These are phyloP conservation scores for Ardeotis arabs DNA, from an alignment of 2,113 vertebrate genomes.

Conservation along the genomic window DNA sequence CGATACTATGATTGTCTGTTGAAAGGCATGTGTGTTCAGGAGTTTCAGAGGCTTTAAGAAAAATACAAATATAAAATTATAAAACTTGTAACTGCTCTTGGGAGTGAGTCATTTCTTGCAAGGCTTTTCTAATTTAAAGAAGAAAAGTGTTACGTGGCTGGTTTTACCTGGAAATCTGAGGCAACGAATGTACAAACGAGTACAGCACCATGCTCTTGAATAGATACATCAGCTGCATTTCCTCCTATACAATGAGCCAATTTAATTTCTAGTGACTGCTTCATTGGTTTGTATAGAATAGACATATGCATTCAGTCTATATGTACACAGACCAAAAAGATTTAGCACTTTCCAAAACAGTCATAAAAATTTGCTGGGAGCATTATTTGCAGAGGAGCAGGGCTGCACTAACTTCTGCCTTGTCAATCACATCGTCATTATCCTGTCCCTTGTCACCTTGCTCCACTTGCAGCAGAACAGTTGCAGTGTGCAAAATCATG, in stretches of 20 bases:
- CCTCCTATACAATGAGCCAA: background rate
- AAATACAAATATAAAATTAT: background rate
- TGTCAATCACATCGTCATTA: background rate
- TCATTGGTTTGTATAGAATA: background rate
- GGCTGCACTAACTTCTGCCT: background rate
- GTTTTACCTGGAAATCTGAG: background rate
- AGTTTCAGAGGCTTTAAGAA: background rate
- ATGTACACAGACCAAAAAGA: background rate
- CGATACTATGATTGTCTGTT: background rate
- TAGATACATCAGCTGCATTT: background rate
- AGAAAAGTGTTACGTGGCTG: background rate
- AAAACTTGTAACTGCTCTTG: background rate
- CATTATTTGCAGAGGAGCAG: background rate
- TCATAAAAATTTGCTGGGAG: background rate
- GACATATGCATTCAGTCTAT: background rate
- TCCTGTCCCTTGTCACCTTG: background rate
- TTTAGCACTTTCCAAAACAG: background rate
- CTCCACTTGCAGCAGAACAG: background rate
- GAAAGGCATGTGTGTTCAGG: background rate
- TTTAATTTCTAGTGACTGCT: background rate
- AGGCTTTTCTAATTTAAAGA: background rate
- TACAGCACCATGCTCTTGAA: background rate
- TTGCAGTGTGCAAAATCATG: background rate
- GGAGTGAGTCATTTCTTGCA: background rate
- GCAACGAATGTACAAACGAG: background rate